Conservation (phyloP, 2,113 vertebrate species). For the Puma concolor region DNA sequence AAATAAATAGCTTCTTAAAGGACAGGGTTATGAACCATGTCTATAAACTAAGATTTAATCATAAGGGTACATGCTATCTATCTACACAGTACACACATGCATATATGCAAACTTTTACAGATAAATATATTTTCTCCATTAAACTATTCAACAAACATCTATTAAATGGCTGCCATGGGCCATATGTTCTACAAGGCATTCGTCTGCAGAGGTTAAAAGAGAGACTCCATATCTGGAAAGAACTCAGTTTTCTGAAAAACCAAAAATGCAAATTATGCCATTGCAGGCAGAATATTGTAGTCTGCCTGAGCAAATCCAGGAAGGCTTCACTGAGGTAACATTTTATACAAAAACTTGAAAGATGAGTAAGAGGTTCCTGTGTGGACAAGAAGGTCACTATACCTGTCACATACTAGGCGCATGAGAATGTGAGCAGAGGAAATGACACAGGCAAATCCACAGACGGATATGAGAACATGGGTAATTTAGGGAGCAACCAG, state of each 20-base stretch:
- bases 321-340: neutral
- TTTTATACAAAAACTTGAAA: neutral
- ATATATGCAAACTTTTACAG: neutral
- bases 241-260: neutral
- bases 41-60: neutral
- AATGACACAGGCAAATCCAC: neutral
- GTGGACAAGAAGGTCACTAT: neutral
- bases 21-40: neutral
- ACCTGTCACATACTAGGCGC: neutral
- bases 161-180: neutral
- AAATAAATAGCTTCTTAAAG: neutral
- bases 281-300: neutral
- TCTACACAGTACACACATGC: neutral
- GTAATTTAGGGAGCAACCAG: neutral
- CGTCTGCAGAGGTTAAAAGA: neutral
- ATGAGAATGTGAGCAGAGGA: neutral
- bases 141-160: neutral
- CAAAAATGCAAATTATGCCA: neutral
- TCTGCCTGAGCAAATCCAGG: neutral
- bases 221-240: neutral
- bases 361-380: neutral
- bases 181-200: neutral
- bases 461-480: neutral
- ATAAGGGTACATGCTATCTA: neutral
- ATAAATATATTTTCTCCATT: neutral